Evolutionary conservation across 2,113 vertebrate genomes (phyloP), one percentile per base, ranked within the genome.

Genomic region (Mirza zaza): DNA sequence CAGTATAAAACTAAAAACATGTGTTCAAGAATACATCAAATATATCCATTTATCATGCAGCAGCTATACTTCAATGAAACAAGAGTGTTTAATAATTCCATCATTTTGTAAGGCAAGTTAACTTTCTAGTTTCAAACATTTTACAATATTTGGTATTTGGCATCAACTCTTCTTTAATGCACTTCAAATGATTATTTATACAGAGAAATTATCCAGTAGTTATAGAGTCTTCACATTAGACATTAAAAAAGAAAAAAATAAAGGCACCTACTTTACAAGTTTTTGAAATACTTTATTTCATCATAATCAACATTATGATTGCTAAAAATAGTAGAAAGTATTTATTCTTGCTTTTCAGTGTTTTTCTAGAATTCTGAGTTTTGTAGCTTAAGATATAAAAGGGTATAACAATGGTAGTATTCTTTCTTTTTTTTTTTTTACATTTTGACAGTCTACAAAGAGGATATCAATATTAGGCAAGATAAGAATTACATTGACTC

Each of bases 1-100:
- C 61, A 77, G 57, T 68, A 48, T 36, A 68, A 92, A 90, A 77
- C 12, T 73, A 67, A 94, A 90, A 94, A 50, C 4, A 81, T 94
- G 71, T 76, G 36, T 87, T 87, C 23, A 87, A 92, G 65, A 81
- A 81, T 68, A 61, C 4, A 50, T 87, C 23, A 80, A 45, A 39
- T 50, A 18, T 39, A 13, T 34, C 70, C 32, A 34, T 70, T 14
- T 36, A 65, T 48, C 48, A 75, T 25, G 34, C 7, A 71, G 11
- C 42, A 50, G 82, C 14, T 17, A 57, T 83, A 21, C 6, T 71
- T 92, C 48, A 77, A 20, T 55, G 55, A 80, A 85, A 65, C 34
- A 89, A 61, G 34, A 63, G 9, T 70, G 10, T 11, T 45, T 59
- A 84, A 76, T 36, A 68, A 73, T 45, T 29, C 7, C 85, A 70